Percentiles rank a stretch among this genome's conserved stretches.
These are phyloP conservation scores for Conus betulinus DNA, from an alignment of 1,140 invertebrate genomes.

Conservation along the genomic window DNA sequence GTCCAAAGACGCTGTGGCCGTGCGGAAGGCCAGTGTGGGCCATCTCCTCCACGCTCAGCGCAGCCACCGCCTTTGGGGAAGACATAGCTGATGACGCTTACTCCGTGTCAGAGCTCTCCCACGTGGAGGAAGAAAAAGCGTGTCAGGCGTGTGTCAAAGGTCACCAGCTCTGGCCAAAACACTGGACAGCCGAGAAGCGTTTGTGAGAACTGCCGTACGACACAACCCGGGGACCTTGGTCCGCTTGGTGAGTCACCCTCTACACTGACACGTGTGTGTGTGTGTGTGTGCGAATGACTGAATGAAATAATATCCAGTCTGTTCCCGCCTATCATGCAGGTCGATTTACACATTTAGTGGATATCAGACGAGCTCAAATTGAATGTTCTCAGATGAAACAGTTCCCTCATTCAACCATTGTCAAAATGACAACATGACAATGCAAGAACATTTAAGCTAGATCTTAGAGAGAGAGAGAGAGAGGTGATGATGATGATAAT, in stretches of 20 bases:
- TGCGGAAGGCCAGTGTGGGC: background rate
- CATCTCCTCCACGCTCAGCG: constrained; percentile 27
- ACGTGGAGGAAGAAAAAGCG: constrained; percentile 32
- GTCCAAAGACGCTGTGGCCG: background rate
- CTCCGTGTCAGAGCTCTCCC: constrained; percentile 45
- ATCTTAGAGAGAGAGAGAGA: too few relatives aligned
- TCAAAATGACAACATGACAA: too few relatives aligned
- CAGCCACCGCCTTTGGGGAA: constrained; percentile 42
- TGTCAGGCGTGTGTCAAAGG: background rate
- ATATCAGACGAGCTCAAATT: too few relatives aligned
- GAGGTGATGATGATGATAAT: too few relatives aligned
- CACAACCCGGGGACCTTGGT: background rate
- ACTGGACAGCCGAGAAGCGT: background rate
- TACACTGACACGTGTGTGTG: too few relatives aligned
- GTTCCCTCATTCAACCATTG: too few relatives aligned
- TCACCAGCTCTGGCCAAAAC: background rate
- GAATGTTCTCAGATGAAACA: too few relatives aligned
- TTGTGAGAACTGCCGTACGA: background rate
- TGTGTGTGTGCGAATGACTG: too few relatives aligned
- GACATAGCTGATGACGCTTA: constrained; percentile 44
- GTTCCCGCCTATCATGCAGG: too few relatives aligned
- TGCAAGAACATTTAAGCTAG: too few relatives aligned
- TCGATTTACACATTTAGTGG: too few relatives aligned
- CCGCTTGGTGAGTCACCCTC: background rate
- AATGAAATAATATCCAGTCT: too few relatives aligned